Evolutionary conservation across 2,113 vertebrate genomes (phyloP).

Genomic region (Ceyx margarethae): DNA sequence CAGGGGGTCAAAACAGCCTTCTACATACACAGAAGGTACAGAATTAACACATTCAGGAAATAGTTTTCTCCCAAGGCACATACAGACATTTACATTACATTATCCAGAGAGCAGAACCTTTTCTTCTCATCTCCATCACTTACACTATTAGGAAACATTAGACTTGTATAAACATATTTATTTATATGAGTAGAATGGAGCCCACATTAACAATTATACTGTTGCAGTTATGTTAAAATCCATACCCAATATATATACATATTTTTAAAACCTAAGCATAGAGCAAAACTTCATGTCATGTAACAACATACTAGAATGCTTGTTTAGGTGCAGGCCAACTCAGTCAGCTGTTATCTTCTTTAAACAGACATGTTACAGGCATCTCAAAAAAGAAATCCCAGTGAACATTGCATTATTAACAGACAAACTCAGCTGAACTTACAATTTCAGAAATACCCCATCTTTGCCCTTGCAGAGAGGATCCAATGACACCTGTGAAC

Average conservation of each 20-base stretch:
- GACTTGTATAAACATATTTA: not conserved
- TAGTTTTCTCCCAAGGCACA: not conserved
- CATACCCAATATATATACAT: not conserved
- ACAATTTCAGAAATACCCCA: not conserved
- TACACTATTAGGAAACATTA: not conserved
- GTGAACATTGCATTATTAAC: not conserved
- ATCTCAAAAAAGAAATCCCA: not conserved
- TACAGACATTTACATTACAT: not conserved
- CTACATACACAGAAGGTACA: rapidly evolving
- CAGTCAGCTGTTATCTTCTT: not conserved
- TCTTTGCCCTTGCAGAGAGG: not conserved
- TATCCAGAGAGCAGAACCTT: not conserved
- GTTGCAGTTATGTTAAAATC: not conserved
- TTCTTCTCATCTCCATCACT: not conserved
- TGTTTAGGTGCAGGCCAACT: not conserved
- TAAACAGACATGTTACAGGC: not conserved
- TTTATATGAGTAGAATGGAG: not conserved
- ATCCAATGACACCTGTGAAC: not conserved
- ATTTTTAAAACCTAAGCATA: not conserved
- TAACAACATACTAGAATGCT: not conserved
- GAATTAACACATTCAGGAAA: not conserved
- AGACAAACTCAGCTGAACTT: not conserved
- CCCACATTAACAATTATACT: not conserved
- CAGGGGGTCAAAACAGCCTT: not conserved
- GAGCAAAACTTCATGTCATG: not conserved